Percentiles rank a stretch among this genome's conserved stretches.
Conservation (phyloP, 2,888 invertebrate species). For the Panopea generosa region DNA sequence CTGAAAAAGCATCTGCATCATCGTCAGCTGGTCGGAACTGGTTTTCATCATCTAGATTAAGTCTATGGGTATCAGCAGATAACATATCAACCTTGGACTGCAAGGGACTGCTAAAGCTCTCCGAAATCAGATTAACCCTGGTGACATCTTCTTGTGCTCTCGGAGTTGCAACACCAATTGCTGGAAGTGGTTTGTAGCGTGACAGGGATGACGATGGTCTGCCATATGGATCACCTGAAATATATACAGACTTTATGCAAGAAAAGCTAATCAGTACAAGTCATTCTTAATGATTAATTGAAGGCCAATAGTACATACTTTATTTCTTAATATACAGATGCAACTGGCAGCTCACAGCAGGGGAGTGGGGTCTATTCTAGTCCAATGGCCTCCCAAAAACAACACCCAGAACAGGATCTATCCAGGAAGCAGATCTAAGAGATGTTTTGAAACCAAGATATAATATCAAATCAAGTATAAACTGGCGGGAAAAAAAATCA, state of each 20-base stretch:
- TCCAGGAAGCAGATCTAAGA: too few relatives aligned
- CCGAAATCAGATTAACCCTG: not conserved
- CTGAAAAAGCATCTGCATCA: slow-evolving; percentile 32
- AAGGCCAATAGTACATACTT: too few relatives aligned
- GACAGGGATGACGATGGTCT: slow-evolving; percentile 70
- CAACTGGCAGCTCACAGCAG: too few relatives aligned
- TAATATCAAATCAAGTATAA: too few relatives aligned
- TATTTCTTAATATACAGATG: too few relatives aligned
- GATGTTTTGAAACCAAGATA: too few relatives aligned
- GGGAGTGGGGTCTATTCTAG: too few relatives aligned
- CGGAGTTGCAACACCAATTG: slow-evolving; percentile 62
- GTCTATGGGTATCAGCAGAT: slow-evolving; percentile 40
- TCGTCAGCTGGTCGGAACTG: slow-evolving; percentile 51
- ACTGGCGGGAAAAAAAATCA: too few relatives aligned
- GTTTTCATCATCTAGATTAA: slow-evolving; percentile 28
- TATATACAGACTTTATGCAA: not conserved
- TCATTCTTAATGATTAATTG: too few relatives aligned
- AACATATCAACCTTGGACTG: slow-evolving; percentile 34
- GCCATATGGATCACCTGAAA: slow-evolving; percentile 59
- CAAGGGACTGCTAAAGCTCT: not conserved
- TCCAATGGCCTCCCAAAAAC: too few relatives aligned
- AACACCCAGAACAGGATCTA: too few relatives aligned
- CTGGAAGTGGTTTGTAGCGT: slow-evolving; percentile 71
- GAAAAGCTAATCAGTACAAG: too few relatives aligned
- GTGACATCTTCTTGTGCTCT: slow-evolving; percentile 14